Conservation (phyloP, 53 echinoderm and acorn worm genomes). For the Luidia sarsii region DNA sequence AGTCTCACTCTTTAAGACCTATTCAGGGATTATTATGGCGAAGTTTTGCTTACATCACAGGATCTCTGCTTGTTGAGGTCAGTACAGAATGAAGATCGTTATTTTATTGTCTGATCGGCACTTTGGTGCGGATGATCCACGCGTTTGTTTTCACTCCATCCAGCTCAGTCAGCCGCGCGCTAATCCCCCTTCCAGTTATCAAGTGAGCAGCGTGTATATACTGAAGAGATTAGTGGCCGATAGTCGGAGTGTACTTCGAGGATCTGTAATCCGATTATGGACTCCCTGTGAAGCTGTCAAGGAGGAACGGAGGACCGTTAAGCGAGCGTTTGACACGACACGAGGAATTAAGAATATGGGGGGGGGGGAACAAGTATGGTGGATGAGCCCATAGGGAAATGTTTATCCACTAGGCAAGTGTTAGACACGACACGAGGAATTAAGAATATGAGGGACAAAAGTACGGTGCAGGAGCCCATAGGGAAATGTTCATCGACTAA, state of each 20-base stretch:
- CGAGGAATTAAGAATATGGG: background rate
- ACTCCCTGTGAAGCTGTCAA: slow-evolving; percentile 3
- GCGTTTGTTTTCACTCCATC: no score
- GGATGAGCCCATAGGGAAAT: background rate
- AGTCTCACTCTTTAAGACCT: no score
- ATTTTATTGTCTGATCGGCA: no score
- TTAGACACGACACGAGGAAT: background rate
- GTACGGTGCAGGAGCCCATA: background rate
- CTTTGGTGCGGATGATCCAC: no score
- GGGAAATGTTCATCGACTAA: background rate
- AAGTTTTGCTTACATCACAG: no score
- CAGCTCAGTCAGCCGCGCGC: no score
- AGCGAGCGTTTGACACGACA: background rate
- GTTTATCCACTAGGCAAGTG: background rate
- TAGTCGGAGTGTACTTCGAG: slow-evolving; percentile 29
- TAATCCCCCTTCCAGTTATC: slow-evolving; percentile 15
- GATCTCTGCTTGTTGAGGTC: no score
- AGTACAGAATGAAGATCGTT: no score
- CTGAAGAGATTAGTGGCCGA: background rate
- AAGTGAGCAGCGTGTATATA: slow-evolving; percentile 7
- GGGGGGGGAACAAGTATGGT: background rate
- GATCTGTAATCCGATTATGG: slow-evolving; percentile 39
- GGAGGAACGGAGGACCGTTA: background rate
- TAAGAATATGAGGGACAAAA: background rate
- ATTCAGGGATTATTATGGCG: no score